phyloP scores from a whole-genome alignment of 2,113 vertebrate genomes.

The Calyptommatus sinebrachiatus region DNA sequence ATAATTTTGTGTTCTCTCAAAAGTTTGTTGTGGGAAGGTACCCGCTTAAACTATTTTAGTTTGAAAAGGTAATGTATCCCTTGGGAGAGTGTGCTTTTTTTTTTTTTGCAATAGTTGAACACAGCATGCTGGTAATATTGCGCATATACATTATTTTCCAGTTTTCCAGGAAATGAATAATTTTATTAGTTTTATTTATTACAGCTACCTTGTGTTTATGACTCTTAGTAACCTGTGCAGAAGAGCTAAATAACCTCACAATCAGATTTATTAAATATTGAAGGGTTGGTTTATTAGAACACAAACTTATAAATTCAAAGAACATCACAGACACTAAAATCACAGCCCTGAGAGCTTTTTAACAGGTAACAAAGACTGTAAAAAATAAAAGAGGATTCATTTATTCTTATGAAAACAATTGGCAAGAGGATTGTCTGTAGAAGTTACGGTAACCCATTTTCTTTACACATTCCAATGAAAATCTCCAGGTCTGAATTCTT shows the following conservation, averaged over 20 bases:
- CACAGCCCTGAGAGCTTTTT: constrained; percentile 4
- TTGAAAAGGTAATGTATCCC: constrained; percentile 8
- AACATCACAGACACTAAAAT: constrained; percentile 41
- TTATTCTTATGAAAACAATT: constrained; percentile 34
- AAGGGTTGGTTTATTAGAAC: not conserved
- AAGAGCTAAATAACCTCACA: constrained; percentile 39
- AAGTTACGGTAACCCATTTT: constrained; percentile 20
- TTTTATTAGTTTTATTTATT: constrained; percentile 58
- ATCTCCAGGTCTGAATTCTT: constrained; percentile 34
- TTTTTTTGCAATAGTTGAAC: not conserved
- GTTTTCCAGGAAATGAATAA: constrained; percentile 31
- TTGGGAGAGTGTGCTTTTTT: constrained; percentile 29
- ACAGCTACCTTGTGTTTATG: constrained; percentile 48
- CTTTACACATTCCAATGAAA: not conserved
- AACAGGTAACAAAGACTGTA: constrained; percentile 13
- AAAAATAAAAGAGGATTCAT: constrained; percentile 23
- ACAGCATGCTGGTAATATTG: constrained; percentile 27
- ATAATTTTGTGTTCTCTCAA: not conserved
- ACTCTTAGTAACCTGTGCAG: constrained; percentile 29
- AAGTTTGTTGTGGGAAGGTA: not conserved
- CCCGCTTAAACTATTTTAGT: not conserved
- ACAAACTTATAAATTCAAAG: constrained; percentile 30
- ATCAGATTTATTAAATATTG: constrained; percentile 46
- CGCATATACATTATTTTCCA: constrained; percentile 26
- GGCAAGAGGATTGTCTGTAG: constrained; percentile 21